Evolutionary conservation across 1,140 invertebrate species (phyloP).

Genomic region (Neodiprion virginianus): DNA sequence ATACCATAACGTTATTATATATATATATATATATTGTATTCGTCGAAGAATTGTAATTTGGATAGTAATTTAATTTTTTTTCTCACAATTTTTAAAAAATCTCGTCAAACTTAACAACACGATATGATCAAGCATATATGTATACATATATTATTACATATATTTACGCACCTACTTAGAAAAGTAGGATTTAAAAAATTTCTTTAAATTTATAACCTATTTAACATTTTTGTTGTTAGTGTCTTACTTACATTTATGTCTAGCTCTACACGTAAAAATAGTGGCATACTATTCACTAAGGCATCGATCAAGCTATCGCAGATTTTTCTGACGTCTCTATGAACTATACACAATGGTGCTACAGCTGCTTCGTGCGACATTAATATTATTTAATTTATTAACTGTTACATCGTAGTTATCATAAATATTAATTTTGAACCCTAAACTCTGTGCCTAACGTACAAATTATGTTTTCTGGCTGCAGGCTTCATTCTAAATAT

Average conservation of each 20-base stretch:
- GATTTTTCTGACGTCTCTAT: not conserved
- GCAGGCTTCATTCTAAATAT: too few relatives aligned
- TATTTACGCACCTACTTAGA: too few relatives aligned
- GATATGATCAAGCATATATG: constrained; percentile 5
- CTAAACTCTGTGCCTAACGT: too few relatives aligned
- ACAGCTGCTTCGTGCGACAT: not conserved
- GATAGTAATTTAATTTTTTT: not conserved
- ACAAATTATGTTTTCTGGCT: too few relatives aligned
- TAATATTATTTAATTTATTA: too few relatives aligned
- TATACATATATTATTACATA: not conserved
- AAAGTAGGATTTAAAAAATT: too few relatives aligned
- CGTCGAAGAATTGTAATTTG: not conserved
- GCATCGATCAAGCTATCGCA: not conserved
- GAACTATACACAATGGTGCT: not conserved
- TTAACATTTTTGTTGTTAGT: not conserved
- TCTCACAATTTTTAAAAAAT: not conserved
- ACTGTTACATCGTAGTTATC: too few relatives aligned
- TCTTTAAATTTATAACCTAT: not conserved
- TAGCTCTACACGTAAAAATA: not conserved
- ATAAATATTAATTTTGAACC: too few relatives aligned
- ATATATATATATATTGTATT: not conserved
- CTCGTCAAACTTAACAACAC: not conserved
- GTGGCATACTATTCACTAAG: not conserved
- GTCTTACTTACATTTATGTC: not conserved
- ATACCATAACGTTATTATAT: not conserved